Evolutionary conservation across 2,797 vertebrate species (phyloP).

Genomic region (Hippopotamyrus pictus): DNA sequence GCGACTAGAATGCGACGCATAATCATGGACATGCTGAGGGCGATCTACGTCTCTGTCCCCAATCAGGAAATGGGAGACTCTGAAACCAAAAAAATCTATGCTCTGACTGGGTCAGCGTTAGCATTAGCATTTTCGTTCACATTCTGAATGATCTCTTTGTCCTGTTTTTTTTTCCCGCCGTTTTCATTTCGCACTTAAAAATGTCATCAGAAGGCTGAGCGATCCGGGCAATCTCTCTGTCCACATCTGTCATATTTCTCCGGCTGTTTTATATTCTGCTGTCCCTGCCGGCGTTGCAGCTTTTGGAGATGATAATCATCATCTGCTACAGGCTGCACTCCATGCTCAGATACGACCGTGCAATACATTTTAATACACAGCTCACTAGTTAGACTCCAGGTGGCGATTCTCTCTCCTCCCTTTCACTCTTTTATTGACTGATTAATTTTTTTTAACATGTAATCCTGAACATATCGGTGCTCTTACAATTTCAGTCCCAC

Average conservation of each 20-base stretch:
- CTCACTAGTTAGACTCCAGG: neutral
- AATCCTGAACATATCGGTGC: neutral
- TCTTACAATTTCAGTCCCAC: neutral
- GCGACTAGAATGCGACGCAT: neutral
- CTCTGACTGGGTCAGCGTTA: neutral
- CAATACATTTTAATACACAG: neutral
- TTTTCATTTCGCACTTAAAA: neutral
- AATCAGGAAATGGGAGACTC: neutral
- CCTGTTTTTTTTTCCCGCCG: neutral
- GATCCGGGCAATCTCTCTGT: neutral
- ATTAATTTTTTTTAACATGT: neutral
- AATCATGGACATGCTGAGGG: neutral
- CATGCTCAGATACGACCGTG: neutral
- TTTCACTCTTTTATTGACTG: neutral
- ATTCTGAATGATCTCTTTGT: neutral
- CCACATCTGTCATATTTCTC: neutral
- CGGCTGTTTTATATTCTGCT: neutral
- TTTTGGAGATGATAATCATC: slow-evolving; percentile 5
- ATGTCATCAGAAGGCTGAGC: neutral
- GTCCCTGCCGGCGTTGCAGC: neutral
- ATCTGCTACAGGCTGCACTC: neutral
- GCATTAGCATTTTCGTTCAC: neutral
- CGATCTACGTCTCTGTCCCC: neutral
- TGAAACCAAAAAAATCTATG: neutral
- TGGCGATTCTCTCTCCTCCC: neutral